Percentiles rank a stretch among this genome's conserved stretches.
phyloP scores from a whole-genome alignment of 2,113 vertebrate genomes.

The Ellobius talpinus region DNA sequence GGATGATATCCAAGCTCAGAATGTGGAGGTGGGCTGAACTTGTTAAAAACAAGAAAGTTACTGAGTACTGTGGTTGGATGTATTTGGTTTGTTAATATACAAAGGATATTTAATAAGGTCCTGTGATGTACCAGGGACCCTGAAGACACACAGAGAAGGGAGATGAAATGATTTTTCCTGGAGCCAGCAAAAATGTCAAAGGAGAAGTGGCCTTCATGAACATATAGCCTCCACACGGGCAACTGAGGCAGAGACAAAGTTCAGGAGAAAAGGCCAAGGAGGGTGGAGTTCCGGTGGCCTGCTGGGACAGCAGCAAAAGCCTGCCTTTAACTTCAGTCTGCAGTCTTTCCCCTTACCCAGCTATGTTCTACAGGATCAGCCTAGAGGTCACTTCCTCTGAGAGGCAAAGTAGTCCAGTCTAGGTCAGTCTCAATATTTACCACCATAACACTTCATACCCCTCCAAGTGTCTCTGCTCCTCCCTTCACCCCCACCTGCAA shows the following conservation, averaged over 20 bases:
- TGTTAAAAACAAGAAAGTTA: not conserved
- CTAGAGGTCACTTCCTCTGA: not conserved
- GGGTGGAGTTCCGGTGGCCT: not conserved
- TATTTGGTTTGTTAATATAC: not conserved
- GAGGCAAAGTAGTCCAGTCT: not conserved
- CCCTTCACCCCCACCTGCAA: not conserved
- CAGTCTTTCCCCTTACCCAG: accelerated
- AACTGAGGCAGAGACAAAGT: not conserved
- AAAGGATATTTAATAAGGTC: conserved; percentile 8
- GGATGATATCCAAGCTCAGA: not conserved
- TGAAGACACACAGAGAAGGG: accelerated
- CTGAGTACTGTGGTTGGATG: not conserved
- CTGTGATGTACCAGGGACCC: not conserved
- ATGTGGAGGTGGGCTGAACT: not conserved
- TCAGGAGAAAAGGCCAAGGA: not conserved
- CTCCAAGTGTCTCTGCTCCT: not conserved
- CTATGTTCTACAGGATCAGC: too few species aligned
- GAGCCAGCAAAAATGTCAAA: not conserved
- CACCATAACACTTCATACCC: not conserved
- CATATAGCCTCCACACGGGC: not conserved
- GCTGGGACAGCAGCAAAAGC: not conserved
- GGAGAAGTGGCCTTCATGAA: not conserved
- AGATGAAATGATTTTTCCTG: not conserved
- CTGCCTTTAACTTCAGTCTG: too few species aligned
- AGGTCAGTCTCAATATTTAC: not conserved